phyloP scores from a whole-genome alignment of 2,797 vertebrate genomes.

The Pyrocephalus nanus region DNA sequence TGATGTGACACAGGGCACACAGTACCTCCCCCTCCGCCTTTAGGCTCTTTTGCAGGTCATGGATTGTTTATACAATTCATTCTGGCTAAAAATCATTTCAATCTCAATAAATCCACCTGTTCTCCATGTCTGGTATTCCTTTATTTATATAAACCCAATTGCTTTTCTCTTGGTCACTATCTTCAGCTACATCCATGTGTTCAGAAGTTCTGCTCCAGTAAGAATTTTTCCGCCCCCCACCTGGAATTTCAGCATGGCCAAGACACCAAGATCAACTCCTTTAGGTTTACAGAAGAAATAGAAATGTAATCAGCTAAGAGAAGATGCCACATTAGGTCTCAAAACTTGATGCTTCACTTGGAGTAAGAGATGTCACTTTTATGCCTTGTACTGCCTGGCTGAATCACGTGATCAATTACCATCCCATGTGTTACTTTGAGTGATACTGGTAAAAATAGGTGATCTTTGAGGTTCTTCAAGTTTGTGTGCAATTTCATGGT shows the following conservation, averaged over 20 bases:
- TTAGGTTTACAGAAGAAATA: background rate
- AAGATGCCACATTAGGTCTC: background rate
- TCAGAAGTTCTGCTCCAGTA: background rate
- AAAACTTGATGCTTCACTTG: background rate
- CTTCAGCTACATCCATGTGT: background rate
- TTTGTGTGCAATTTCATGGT: background rate
- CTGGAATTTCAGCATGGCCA: background rate
- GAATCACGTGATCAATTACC: background rate
- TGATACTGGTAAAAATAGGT: background rate
- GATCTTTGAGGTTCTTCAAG: background rate
- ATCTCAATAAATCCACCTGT: background rate
- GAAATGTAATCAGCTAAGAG: background rate
- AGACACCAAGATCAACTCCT: accelerated
- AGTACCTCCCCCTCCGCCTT: background rate
- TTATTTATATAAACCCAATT: background rate
- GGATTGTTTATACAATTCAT: background rate
- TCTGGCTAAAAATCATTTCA: background rate
- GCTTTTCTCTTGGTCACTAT: background rate
- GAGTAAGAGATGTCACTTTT: background rate
- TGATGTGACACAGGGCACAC: background rate
- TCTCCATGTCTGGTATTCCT: background rate
- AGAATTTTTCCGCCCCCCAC: background rate
- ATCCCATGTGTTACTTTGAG: background rate
- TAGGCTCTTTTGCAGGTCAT: background rate
- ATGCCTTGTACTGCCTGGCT: background rate